Percentiles rank a stretch among this genome's conserved stretches.
phyloP scores from a whole-genome alignment of 2,113 vertebrate species.

The Psephotus haematonotus region DNA sequence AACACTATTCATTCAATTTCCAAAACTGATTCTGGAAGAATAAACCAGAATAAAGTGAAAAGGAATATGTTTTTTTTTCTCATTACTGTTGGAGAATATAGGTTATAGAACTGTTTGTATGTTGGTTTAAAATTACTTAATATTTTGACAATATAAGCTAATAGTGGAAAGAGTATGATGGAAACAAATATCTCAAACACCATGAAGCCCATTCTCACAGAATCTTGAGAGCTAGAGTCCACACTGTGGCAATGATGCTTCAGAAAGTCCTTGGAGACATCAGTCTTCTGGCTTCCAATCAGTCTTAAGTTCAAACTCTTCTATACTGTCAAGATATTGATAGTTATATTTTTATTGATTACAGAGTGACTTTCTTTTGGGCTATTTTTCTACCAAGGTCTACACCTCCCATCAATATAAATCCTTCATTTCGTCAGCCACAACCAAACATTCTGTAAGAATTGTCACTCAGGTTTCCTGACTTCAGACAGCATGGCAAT shows the following conservation, averaged over 20 bases:
- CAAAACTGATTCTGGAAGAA: neutral
- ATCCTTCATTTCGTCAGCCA: conserved; percentile 13
- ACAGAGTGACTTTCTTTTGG: neutral
- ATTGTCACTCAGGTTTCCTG: neutral
- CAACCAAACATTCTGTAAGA: neutral
- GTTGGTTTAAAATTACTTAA: neutral
- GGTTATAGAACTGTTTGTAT: neutral
- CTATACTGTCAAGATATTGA: neutral
- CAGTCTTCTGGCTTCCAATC: neutral
- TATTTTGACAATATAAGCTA: neutral
- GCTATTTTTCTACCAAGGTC: neutral
- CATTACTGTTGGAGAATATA: neutral
- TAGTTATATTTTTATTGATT: conserved; percentile 1
- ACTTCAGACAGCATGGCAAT: neutral
- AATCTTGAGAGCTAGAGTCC: neutral
- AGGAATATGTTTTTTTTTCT: neutral
- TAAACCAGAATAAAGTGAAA: neutral
- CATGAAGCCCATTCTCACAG: neutral
- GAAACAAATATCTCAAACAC: neutral
- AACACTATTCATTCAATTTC: neutral
- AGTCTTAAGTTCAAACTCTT: neutral
- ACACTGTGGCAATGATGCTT: neutral
- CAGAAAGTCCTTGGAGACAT: neutral
- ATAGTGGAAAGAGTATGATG: neutral
- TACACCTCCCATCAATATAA: neutral